Base-by-base conservation (phyloP, 92 coral and sea anemone species). In the Porites lobata region DNA sequence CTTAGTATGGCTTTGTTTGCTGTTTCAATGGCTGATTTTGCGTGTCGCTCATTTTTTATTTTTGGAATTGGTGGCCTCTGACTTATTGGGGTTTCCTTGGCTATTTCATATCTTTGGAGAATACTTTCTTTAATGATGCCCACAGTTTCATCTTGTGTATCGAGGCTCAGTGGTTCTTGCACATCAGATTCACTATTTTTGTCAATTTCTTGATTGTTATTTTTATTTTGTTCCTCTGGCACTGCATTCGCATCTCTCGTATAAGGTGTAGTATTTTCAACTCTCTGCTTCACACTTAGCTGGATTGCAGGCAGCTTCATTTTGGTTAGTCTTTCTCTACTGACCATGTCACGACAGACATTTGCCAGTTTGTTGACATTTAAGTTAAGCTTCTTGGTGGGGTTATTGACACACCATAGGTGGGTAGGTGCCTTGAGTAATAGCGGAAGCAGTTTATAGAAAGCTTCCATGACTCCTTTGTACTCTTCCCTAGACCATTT, bases 401-500 rank as follows among this genome's bases (percentile, higher is more conserved):
- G 84, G 64, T 79, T 79, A 26, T 79, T 32, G 12, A 21, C 84
- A 62, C 84, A 73, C 72, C 72, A 79, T 50, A 26, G 62, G 73
- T 38, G 0, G 19, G 53, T 79, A 79, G 70, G 84, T 62, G 22
- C 72, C 84, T 79, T 79, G 71, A 18, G 73, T 79, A 63, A 64
- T 79, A 63, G 62, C 13, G 67, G 70, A 70, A 79, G 84, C 84
- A 29, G 84, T 29, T 29, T 54, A 22, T 79, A 79, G 58, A 63
- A 79, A 79, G 72, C 84, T 79, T 79, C 84, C 67, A 62, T 79
- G 72, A 79, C 84, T 79, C 64, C 70, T 79, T 79, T 79, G 72
- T 62, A 79, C 84, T 79, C 74, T 62, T 29, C 84, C 73, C 84
- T 79, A 19, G 84, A 63, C 84, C 84, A 62, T 79, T 80, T 80